phyloP scores from a whole-genome alignment of 2,113 vertebrate genomes.

The Chaetops frenatus region DNA sequence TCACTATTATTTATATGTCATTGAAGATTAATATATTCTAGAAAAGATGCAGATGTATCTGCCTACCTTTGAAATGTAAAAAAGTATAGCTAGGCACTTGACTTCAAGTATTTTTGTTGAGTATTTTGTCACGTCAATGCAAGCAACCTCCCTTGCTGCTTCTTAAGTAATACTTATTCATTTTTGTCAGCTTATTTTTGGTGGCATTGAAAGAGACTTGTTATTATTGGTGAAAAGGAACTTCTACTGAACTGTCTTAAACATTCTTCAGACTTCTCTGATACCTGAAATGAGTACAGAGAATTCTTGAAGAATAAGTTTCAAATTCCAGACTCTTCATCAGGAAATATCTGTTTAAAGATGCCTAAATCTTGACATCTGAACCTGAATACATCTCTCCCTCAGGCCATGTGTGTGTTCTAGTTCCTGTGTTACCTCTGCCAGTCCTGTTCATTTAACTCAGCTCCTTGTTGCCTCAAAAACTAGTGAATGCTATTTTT shows the following conservation, averaged over 20 bases:
- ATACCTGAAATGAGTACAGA: background rate
- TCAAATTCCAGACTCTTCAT: background rate
- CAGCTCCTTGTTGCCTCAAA: background rate
- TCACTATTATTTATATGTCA: background rate
- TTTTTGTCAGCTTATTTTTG: background rate
- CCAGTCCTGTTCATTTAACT: background rate
- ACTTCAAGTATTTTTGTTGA: background rate
- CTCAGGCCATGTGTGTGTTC: background rate
- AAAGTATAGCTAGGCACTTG: slow-evolving; percentile 1
- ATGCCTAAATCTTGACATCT: background rate
- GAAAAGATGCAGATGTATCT: background rate
- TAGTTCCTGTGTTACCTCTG: background rate
- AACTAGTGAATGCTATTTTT: background rate
- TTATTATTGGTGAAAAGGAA: background rate
- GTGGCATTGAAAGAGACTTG: background rate
- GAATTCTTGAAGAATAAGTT: background rate
- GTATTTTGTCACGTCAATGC: background rate
- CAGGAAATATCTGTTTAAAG: background rate
- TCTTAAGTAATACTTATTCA: background rate
- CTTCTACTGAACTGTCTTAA: background rate
- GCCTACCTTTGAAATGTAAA: slow-evolving; percentile 15
- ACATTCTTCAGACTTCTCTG: background rate
- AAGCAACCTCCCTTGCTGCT: background rate
- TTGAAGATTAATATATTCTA: background rate
- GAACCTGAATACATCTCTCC: background rate